Percentiles rank a stretch among this genome's conserved stretches.
These are phyloP conservation scores for Drosophila busckii DNA, from an alignment of 1,140 invertebrate genomes.

Conservation along the genomic window DNA sequence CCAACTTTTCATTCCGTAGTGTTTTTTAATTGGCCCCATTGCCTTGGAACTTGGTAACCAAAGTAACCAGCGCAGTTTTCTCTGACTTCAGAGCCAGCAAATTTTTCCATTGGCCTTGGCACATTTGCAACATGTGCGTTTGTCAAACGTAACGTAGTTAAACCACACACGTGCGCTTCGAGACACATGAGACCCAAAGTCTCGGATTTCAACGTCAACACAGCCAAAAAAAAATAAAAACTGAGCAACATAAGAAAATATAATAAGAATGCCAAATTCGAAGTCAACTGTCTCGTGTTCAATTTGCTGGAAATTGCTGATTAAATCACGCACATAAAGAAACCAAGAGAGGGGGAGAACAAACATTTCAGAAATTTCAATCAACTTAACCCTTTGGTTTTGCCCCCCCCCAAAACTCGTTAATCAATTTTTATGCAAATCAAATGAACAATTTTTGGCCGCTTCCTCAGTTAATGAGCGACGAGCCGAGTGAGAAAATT, in stretches of 20 bases:
- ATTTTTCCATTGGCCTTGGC: slow-evolving; percentile 28
- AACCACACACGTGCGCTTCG: slow-evolving; percentile 23
- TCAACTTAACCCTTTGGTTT: slow-evolving; percentile 23
- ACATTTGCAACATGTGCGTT: slow-evolving; percentile 26
- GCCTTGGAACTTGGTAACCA: too few species aligned
- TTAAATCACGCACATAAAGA: slow-evolving; percentile 10
- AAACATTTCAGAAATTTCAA: slow-evolving; percentile 20
- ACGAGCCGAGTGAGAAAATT: background rate
- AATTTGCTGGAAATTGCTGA: slow-evolving; percentile 35
- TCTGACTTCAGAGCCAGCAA: too few species aligned
- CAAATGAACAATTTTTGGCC: slow-evolving; percentile 15
- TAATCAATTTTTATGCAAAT: slow-evolving; percentile 39
- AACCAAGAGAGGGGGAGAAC: background rate
- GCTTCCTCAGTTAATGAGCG: background rate
- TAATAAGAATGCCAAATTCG: slow-evolving; percentile 33
- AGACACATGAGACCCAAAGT: slow-evolving; percentile 30
- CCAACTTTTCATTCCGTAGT: too few species aligned
- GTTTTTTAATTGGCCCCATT: too few species aligned
- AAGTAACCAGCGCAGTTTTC: too few species aligned
- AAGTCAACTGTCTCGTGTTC: slow-evolving; percentile 19
- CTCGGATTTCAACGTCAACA: slow-evolving; percentile 25
- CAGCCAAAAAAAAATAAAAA: slow-evolving; percentile 21
- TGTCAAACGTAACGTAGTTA: slow-evolving; percentile 16
- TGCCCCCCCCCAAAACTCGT: slow-evolving; percentile 15
- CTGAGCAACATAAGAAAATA: slow-evolving; percentile 13